A percentile compares a stretch with the other conserved stretches of the same genome.
Conservation (phyloP, 2,113 vertebrate species). For the Cacatua alba region DNA sequence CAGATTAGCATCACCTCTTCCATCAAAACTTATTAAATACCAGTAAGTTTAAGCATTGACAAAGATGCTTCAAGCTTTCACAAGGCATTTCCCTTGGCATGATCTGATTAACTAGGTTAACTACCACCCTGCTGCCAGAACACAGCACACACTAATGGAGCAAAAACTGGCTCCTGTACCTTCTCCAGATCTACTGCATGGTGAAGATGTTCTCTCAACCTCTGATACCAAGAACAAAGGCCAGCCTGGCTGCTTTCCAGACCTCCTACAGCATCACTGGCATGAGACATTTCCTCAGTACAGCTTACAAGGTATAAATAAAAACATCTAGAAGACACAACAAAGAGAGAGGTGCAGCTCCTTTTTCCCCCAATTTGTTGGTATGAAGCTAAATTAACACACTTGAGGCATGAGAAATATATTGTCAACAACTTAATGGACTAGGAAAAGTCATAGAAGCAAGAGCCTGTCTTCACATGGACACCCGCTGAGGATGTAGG, state of each 20-base stretch:
- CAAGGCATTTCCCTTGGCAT: fast-evolving
- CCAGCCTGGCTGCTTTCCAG: not conserved
- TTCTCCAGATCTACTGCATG: fast-evolving
- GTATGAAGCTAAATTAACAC: not conserved
- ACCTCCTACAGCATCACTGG: fast-evolving
- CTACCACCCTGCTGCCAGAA: not conserved
- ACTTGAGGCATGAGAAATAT: fast-evolving
- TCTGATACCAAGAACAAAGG: not conserved
- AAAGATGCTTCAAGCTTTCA: not conserved
- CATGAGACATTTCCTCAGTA: fast-evolving
- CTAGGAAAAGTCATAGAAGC: not conserved
- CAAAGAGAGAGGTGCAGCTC: too few relatives aligned
- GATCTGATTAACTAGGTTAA: too few relatives aligned
- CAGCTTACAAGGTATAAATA: not conserved
- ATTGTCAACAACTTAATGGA: fast-evolving
- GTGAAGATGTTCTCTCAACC: fast-evolving
- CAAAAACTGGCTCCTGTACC: not conserved
- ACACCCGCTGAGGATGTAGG: not conserved
- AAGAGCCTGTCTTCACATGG: not conserved
- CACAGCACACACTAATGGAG: not conserved
- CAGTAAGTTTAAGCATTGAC: not conserved
- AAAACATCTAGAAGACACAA: not conserved
- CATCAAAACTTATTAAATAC: not conserved
- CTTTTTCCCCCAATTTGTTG: fast-evolving
- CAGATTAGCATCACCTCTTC: not conserved